A percentile compares a stretch with the other conserved stretches of the same genome.
These are phyloP conservation scores for Hypercompe scribonia DNA, from an alignment of 2,888 invertebrate genomes.

Conservation along the genomic window DNA sequence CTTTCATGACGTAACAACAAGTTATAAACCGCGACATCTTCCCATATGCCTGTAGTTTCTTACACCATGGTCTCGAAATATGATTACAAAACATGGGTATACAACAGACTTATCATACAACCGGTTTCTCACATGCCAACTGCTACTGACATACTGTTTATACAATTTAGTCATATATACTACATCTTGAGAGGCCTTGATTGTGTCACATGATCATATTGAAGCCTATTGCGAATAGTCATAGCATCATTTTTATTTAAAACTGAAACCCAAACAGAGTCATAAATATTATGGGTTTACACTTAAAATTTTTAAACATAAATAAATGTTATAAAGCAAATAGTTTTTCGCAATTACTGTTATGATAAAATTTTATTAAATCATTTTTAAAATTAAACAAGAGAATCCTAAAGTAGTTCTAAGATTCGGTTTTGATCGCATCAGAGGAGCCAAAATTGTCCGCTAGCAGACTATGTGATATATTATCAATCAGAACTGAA, in stretches of 20 bases:
- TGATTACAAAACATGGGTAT: conserved; percentile 35
- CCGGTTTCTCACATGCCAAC: conserved; percentile 37
- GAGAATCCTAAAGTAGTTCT: too few relatives aligned
- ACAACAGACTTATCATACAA: conserved; percentile 33
- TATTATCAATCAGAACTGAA: too few relatives aligned
- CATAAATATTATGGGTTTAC: too few relatives aligned
- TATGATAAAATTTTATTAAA: too few relatives aligned
- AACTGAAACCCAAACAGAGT: too few relatives aligned
- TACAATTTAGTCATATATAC: conserved; percentile 31
- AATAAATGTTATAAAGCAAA: too few relatives aligned
- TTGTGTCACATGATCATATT: conserved; percentile 31
- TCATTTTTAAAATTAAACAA: too few relatives aligned
- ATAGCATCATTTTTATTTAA: not conserved
- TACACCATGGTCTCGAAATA: conserved; percentile 27
- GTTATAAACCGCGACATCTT: conserved; percentile 19
- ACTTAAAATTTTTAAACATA: too few relatives aligned
- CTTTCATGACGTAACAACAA: not conserved
- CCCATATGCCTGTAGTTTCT: conserved; percentile 9
- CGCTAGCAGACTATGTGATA: too few relatives aligned
- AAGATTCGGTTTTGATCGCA: too few relatives aligned
- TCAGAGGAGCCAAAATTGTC: too few relatives aligned
- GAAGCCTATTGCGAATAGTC: conserved; percentile 7
- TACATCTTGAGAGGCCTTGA: conserved; percentile 39
- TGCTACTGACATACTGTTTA: conserved; percentile 33
- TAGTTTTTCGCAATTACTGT: too few relatives aligned